These are phyloP conservation scores for Drosophila miranda DNA, from an alignment of 1,140 invertebrate genomes.

Conservation along the genomic window DNA sequence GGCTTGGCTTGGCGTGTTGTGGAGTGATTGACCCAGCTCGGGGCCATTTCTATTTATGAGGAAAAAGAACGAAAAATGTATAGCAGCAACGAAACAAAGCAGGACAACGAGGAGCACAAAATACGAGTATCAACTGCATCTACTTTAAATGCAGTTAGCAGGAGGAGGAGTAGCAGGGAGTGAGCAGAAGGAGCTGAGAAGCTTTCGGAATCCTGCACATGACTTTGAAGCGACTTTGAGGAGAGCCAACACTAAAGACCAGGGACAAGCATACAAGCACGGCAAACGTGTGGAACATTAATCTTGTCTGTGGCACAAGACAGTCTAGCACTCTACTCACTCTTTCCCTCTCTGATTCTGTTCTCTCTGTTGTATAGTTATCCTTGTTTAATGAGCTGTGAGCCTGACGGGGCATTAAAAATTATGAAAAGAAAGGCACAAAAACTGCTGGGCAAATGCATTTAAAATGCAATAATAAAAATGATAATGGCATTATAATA, in stretches of 20 bases:
- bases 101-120: conserved; percentile 6
- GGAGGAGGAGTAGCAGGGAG: conserved; percentile 3
- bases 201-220: conserved; percentile 66
- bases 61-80: conserved; percentile 14
- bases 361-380: conserved; percentile 19
- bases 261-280: conserved; percentile 25
- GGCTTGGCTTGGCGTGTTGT: conserved; percentile 31
- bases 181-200: conserved; percentile 13
- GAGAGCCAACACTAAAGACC: neutral
- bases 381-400: conserved; percentile 73
- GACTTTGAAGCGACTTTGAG: conserved; percentile 77
- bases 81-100: conserved; percentile 33
- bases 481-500: conserved; percentile 79
- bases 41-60: conserved; percentile 36
- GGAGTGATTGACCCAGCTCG: conserved; percentile 66
- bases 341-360: too few relatives aligned
- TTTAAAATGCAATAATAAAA: conserved; percentile 81
- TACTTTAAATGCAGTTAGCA: conserved; percentile 72
- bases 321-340: conserved; percentile 41
- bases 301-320: conserved; percentile 60
- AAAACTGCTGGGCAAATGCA: conserved; percentile 54
- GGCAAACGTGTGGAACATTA: conserved; percentile 60
- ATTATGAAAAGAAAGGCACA: conserved; percentile 60
- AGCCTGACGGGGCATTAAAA: conserved; percentile 60
- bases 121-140: conserved; percentile 31